phyloP scores from a whole-genome alignment of 1,140 invertebrate species.

The Triops longicaudatus region DNA sequence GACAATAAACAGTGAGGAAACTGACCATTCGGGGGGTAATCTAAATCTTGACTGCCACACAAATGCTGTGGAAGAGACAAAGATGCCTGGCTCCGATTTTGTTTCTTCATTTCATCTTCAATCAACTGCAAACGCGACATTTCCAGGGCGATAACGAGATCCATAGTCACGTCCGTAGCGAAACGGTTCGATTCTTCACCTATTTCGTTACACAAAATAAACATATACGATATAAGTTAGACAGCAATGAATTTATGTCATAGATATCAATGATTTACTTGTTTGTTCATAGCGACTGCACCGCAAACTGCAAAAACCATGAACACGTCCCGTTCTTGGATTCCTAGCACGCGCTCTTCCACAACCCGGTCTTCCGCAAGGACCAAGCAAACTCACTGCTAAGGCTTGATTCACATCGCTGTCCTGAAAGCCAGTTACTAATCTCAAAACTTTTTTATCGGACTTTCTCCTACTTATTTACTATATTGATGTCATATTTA shows the following conservation, averaged over 20 bases:
- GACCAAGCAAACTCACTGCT: conserved; percentile 36
- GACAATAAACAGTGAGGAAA: background rate
- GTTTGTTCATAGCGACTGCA: conserved; percentile 40
- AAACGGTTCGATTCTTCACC: conserved; percentile 9
- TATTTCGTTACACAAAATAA: background rate
- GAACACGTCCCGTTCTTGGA: conserved; percentile 44
- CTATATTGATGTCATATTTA: background rate
- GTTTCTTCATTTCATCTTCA: conserved; percentile 46
- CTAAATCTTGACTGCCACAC: background rate
- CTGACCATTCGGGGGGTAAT: background rate
- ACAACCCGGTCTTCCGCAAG: conserved; percentile 37
- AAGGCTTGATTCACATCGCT: conserved; percentile 34
- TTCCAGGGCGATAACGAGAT: conserved; percentile 57
- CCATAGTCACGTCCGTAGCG: conserved; percentile 51
- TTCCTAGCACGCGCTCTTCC: conserved; percentile 42
- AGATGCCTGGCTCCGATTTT: conserved; percentile 30
- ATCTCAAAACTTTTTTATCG: too few relatives aligned
- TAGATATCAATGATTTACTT: conserved; percentile 32
- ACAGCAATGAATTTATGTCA: conserved; percentile 25
- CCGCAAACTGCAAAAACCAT: conserved; percentile 46
- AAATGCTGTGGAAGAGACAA: background rate
- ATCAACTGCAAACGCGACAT: conserved; percentile 62
- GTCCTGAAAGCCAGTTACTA: conserved; percentile 20
- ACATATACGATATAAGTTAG: background rate
- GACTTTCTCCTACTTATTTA: too few relatives aligned